Percentiles rank a stretch among this genome's conserved stretches.
Evolutionary conservation across 2,888 invertebrate genomes (phyloP).

Genomic region (Esperia sulphurella): DNA sequence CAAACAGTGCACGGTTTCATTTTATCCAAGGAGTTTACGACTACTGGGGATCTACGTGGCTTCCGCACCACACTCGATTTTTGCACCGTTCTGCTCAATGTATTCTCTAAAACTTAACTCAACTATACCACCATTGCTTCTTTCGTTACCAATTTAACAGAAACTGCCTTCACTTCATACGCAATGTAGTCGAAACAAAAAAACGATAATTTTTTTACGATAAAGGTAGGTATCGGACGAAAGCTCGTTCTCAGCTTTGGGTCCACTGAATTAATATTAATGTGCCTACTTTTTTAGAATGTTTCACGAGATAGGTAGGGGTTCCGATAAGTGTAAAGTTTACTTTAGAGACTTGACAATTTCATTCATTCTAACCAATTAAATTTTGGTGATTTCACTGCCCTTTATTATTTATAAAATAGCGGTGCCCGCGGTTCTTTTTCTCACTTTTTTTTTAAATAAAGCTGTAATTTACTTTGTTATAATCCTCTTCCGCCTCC

Average conservation of each 20-base stretch:
- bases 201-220: neutral
- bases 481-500: too few relatives aligned
- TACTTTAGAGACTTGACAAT: constrained; percentile 5
- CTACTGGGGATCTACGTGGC: constrained; percentile 20
- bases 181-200: neutral
- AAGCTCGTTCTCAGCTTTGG: constrained; percentile 10
- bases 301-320: constrained; percentile 8
- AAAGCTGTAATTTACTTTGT: too few relatives aligned
- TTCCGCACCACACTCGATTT: constrained; percentile 7
- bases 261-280: constrained; percentile 22
- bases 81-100: neutral
- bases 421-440: too few relatives aligned
- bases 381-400: too few relatives aligned
- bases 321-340: constrained; percentile 15
- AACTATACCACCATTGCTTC: constrained; percentile 1
- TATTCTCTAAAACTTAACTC: neutral
- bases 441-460: too few relatives aligned
- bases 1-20: constrained; percentile 22
- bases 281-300: constrained; percentile 19
- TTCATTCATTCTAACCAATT: neutral
- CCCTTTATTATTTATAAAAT: too few relatives aligned
- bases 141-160: neutral
- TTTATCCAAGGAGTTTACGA: constrained; percentile 28
- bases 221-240: neutral
- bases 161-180: neutral